Percentiles rank a stretch among this genome's conserved stretches.
These are phyloP conservation scores for Lamproptera curius DNA, from an alignment of 2,888 invertebrate genomes.

Conservation along the genomic window DNA sequence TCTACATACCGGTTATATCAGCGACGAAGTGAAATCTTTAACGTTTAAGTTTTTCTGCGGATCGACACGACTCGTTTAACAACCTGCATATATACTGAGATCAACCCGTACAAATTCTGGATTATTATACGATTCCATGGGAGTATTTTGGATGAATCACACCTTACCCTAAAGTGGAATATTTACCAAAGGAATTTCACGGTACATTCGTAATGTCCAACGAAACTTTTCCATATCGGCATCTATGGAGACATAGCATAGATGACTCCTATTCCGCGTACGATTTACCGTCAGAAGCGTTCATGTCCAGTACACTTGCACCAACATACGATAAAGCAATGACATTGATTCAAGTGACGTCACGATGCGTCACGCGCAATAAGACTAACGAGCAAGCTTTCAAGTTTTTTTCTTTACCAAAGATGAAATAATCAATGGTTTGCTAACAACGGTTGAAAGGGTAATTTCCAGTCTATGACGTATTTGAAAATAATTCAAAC, in stretches of 20 bases:
- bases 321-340: constrained; percentile 10
- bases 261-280: constrained; percentile 5
- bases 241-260: constrained; percentile 1
- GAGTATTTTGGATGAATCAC: constrained; percentile 10
- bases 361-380: constrained; percentile 18
- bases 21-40: too few relatives aligned
- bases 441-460: too few relatives aligned
- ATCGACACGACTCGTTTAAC: constrained; percentile 1
- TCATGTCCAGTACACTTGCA: constrained; percentile 8
- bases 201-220: constrained; percentile 10
- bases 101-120: not conserved
- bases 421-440: too few relatives aligned
- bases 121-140: constrained; percentile 15
- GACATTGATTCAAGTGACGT: constrained; percentile 4
- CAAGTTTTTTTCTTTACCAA: too few relatives aligned
- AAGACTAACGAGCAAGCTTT: too few relatives aligned
- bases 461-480: too few relatives aligned
- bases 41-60: too few relatives aligned
- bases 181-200: constrained; percentile 18
- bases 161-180: constrained; percentile 14
- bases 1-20: too few relatives aligned
- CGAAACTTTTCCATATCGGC: constrained; percentile 15
- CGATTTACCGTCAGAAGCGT: not conserved
- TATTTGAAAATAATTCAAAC: too few relatives aligned
- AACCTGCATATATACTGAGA: constrained; percentile 11